Evolutionary conservation across 1,140 invertebrate genomes (phyloP), one percentile per base, ranked within the genome.

Genomic region (Drosophila dunni): DNA sequence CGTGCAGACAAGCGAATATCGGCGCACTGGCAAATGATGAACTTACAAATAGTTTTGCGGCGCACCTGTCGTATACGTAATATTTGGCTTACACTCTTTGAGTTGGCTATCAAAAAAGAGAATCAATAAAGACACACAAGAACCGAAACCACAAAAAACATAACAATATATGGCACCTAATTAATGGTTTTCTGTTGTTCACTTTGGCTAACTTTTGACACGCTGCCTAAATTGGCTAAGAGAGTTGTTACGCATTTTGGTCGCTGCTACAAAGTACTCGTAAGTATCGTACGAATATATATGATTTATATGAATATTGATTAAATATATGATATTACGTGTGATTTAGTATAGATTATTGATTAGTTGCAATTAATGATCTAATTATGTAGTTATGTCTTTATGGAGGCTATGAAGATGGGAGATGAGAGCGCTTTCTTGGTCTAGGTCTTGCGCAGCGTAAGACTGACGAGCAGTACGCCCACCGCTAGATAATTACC

Each of bases 401-500:
- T n/a, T 13, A 15, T 45, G 44, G 33, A 56, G 40, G 24, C 24
- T 29, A 29, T 29, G 24, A 2, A 60, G 42, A 33, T 60, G 24
- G 24, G 11, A 17, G 24, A 45, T 64, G 61, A 54, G 61, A 57
- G 60, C 9, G 20, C 50, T 7, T 63, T 44, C 42, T 61, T 86
- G 17, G 17, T 20, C 17, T 20, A 91, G 68, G 83, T 78, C 76
- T 91, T 91, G 53, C 90, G 86, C 71, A 91, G 74, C 63, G 90
- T 91, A 58, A 91, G 70, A 74, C 90, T 91, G 81, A 91, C 90
- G 46, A 91, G 83, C 42, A 91, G 75, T 29, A 91, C 90, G 79
- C 90, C 90, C 64, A 91, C 86, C 17, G 90, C 90, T 63, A 91
- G 75, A 91, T 91, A 91, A 91, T 91, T 91, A 91, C 90, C 90